Evolutionary conservation across 2,888 invertebrate species (phyloP).

Genomic region (Pollenia amentaria): DNA sequence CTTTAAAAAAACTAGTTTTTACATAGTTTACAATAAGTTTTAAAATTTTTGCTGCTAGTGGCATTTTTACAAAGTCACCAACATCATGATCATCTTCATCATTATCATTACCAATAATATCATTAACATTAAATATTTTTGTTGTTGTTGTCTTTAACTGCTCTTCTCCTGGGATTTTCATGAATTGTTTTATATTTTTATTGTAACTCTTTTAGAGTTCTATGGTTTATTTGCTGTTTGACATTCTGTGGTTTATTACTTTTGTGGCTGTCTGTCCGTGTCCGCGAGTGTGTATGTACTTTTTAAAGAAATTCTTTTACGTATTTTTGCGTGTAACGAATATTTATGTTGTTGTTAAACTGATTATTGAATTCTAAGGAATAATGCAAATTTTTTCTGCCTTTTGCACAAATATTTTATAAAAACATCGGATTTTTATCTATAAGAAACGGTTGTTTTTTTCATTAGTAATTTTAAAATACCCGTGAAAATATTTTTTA

Average conservation of each 20-base stretch:
- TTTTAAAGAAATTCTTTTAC: conserved; percentile 59
- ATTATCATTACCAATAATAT: conserved; percentile 21
- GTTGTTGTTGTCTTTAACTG: neutral
- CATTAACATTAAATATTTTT: conserved; percentile 23
- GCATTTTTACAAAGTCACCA: conserved; percentile 59
- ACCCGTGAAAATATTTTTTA: conserved; percentile 17
- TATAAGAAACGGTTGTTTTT: conserved; percentile 46
- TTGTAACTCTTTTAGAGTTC: conserved; percentile 1
- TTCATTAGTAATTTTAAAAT: conserved; percentile 1
- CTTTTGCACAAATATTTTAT: neutral
- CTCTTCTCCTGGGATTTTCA: neutral
- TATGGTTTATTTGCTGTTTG: conserved; percentile 25
- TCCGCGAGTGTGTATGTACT: neutral
- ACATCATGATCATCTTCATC: conserved; percentile 22
- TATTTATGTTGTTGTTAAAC: conserved; percentile 58
- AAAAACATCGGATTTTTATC: conserved; percentile 34
- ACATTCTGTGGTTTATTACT: neutral
- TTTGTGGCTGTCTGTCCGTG: neutral
- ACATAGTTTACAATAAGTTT: conserved; percentile 58
- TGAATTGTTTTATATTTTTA: conserved; percentile 31
- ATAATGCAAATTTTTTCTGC: conserved; percentile 63
- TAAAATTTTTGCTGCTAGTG: conserved; percentile 54
- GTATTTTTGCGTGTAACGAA: conserved; percentile 65
- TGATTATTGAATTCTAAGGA: conserved; percentile 64
- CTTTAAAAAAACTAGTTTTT: conserved; percentile 49